These are phyloP conservation scores for Lepidothrix coronata DNA, from an alignment of 2,113 vertebrate genomes.

Conservation along the genomic window DNA sequence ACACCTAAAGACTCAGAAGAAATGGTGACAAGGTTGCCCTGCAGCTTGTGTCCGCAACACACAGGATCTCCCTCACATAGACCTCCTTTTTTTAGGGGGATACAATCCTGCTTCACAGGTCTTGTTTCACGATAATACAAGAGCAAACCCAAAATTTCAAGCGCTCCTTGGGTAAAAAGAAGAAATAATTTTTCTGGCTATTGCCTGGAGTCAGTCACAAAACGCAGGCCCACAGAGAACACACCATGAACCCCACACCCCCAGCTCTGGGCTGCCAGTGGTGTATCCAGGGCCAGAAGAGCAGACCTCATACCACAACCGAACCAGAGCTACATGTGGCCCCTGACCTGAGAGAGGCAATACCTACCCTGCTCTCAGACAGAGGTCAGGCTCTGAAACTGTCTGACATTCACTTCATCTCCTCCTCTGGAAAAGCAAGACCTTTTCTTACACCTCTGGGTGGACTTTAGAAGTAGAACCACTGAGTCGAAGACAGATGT, in stretches of 20 bases:
- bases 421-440: not conserved
- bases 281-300: not conserved
- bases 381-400: not conserved
- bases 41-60: not conserved
- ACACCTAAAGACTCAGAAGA: not conserved
- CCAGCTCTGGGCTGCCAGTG: not conserved
- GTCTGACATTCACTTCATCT: not conserved
- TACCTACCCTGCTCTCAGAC: not conserved
- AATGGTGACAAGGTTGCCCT: not conserved
- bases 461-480: not conserved
- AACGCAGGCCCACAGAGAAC: not conserved
- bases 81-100: not conserved
- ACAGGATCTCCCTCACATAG: not conserved
- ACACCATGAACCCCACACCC: rapidly evolving
- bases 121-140: rapidly evolving
- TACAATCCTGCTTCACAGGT: not conserved
- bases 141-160: not conserved
- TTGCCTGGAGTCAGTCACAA: not conserved
- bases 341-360: not conserved
- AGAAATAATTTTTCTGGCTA: not conserved
- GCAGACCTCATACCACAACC: not conserved
- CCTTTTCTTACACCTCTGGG: not conserved
- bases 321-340: rapidly evolving
- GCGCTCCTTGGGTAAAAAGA: not conserved
- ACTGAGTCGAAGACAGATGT: not conserved